These are phyloP conservation scores for Melanaphis sacchari DNA, from an alignment of 1,140 invertebrate species.

Conservation along the genomic window DNA sequence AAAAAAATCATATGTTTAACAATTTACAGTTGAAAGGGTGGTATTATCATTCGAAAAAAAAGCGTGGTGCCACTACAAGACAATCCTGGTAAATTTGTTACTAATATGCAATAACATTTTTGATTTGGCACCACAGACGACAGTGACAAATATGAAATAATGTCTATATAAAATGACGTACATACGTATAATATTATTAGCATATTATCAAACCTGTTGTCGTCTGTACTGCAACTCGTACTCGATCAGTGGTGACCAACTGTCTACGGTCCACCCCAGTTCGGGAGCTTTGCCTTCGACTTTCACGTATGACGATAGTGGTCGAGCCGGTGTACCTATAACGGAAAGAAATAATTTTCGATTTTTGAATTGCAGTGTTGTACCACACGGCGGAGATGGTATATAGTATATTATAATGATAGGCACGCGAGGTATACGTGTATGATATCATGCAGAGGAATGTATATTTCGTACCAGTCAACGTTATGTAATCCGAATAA, in stretches of 20 bases:
- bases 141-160: not conserved
- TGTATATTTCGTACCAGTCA: not conserved
- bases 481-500: not conserved
- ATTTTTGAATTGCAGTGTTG: not conserved
- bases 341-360: not conserved
- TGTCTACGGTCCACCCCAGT: constrained; percentile 79
- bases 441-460: not conserved
- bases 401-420: not conserved
- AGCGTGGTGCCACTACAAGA: too few relatives aligned
- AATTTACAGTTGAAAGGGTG: too few relatives aligned
- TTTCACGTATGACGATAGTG: not conserved
- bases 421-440: too few relatives aligned
- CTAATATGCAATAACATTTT: not conserved
- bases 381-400: not conserved
- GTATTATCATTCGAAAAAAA: too few relatives aligned
- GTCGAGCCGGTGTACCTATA: constrained; percentile 23
- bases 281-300: not conserved
- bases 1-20: too few relatives aligned
- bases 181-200: not conserved
- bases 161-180: not conserved
- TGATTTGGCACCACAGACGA: not conserved
- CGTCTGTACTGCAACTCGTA: constrained; percentile 72
- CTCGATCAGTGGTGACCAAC: constrained; percentile 76
- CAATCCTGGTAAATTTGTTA: not conserved
- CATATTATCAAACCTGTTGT: constrained; percentile 59